Percentiles rank a stretch among this genome's conserved stretches.
Conservation (phyloP, 2,888 invertebrate genomes). For the Physocephala rufipes region DNA sequence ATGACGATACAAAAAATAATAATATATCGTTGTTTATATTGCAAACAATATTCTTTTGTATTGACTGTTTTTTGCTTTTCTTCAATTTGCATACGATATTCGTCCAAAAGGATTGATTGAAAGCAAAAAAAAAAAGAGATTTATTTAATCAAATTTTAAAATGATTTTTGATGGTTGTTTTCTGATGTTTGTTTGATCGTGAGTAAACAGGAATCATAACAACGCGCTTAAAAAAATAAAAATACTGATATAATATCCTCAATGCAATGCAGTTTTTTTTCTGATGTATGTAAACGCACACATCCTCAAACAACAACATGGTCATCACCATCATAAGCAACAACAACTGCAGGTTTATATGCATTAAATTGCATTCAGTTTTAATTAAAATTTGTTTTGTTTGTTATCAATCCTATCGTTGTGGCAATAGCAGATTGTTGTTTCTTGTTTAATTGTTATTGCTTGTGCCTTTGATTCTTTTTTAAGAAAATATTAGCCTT, state of each 20-base stretch:
- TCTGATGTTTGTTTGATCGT: neutral
- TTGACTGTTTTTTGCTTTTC: neutral
- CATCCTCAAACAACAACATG: neutral
- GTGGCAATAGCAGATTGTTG: neutral
- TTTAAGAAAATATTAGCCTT: too few relatives aligned
- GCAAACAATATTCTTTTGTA: too few relatives aligned
- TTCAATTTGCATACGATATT: constrained; percentile 8
- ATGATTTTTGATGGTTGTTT: neutral
- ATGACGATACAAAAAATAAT: too few relatives aligned
- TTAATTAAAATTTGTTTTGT: constrained; percentile 3
- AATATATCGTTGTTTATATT: too few relatives aligned
- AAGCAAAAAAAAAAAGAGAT: neutral
- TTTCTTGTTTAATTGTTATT: neutral
- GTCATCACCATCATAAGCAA: neutral
- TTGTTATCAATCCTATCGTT: too few relatives aligned
- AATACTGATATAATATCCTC: neutral
- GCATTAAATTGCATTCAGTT: constrained; percentile 3
- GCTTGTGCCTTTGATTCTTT: neutral
- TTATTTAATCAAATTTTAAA: neutral
- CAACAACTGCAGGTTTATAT: neutral
- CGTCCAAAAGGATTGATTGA: neutral
- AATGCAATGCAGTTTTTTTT: neutral
- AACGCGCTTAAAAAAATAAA: neutral
- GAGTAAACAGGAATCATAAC: neutral
- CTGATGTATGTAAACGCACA: too few relatives aligned